Evolutionary conservation across 2,113 vertebrate genomes (phyloP), one percentile per base, ranked within the genome.

Genomic region (Pseudorhombus dupliciocellatus): DNA sequence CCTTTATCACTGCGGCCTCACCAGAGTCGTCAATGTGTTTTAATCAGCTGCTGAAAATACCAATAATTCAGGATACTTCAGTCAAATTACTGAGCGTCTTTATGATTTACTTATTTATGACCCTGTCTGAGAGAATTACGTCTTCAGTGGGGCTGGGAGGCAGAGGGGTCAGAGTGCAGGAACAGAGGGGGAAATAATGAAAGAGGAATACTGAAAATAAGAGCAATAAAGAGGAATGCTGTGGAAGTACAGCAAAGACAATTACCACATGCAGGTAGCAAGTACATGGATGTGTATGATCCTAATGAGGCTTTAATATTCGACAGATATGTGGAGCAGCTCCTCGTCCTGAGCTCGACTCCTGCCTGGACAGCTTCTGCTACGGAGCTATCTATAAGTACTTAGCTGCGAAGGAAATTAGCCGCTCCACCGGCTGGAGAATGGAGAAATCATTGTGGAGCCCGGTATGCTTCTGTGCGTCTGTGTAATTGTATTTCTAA

Each of bases 401-500:
- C 89, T 88, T 85, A 83, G 78, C 84, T 64, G 81, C 87, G 76
- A 75, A 87, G 87, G 80, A 91, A 92, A 93, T 93, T 90, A 93
- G 86, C 82, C 80, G 90, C 92, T 90, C 88, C 80, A 85, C 59
- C 73, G 84, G 82, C 83, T 89, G 66, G 87, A 83, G 89, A 87
- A 91, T 90, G 89, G 87, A 86, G 88, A 92, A 90, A 87, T 90
- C 86, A 91, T 91, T 91, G 87, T 70, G 70, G 70, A 60, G 80
- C 63, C 59, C 7, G 75, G 79, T 84, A 89, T 89, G 89, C 89
- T 86, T 87, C 87, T 86, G 53, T 88, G 85, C 88, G 66, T 79
- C 80, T 66, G 79, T 88, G 86, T 90, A 92, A 93, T 92, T 92
- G 89, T 88, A 79, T 92, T 92, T 91, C 83, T 78, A 86, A 83